Percentiles rank a stretch among this genome's conserved stretches.
phyloP scores from a whole-genome alignment of 2,113 vertebrate genomes.

The Sakesphorus luctuosus region DNA sequence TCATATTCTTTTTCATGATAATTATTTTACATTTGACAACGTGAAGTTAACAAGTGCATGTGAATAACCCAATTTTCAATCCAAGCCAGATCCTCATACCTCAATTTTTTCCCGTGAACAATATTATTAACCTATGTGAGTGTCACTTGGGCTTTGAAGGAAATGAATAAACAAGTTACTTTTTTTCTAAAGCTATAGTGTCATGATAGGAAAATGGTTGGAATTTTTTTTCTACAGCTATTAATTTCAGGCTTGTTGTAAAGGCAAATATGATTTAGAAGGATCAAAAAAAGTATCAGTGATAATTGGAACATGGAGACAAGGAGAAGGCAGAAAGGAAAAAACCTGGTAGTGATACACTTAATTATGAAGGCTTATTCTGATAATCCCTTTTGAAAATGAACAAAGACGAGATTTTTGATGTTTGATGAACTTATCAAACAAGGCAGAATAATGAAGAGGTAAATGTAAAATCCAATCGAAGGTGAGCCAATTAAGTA shows the following conservation, averaged over 20 bases:
- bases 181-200: background rate
- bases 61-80: background rate
- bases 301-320: slow-evolving; percentile 67
- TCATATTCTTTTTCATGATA: background rate
- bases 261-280: slow-evolving; percentile 71
- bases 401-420: slow-evolving; percentile 68
- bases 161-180: slow-evolving; percentile 35
- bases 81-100: background rate
- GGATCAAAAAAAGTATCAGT: slow-evolving; percentile 67
- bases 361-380: slow-evolving; percentile 72
- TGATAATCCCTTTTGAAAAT: slow-evolving; percentile 63
- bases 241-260: slow-evolving; percentile 63
- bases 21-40: background rate
- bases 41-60: background rate
- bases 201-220: background rate
- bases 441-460: slow-evolving; percentile 67
- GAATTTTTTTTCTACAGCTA: slow-evolving; percentile 2
- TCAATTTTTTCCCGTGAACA: background rate
- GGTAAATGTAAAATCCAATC: slow-evolving; percentile 48
- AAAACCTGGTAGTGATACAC: slow-evolving; percentile 55
- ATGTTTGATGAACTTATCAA: slow-evolving; percentile 74
- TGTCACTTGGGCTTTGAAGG: slow-evolving; percentile 16
- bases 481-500: slow-evolving; percentile 66
- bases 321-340: background rate
- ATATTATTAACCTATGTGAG: background rate